Evolutionary conservation across 1,140 invertebrate genomes (phyloP).

Genomic region (Drosophila simulans): DNA sequence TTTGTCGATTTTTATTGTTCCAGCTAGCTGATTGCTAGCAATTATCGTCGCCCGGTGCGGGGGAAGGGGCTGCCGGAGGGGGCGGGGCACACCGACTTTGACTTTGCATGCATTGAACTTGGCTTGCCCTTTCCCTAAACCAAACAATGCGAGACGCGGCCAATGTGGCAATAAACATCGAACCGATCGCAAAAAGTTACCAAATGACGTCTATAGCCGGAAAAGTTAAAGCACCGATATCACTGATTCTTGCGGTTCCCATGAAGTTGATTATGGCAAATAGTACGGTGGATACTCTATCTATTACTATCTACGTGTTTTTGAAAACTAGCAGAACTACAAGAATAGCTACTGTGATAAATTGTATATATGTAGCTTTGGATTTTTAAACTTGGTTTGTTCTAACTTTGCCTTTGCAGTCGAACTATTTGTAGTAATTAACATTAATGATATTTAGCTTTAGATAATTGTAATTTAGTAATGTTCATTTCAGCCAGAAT

Average conservation of each 20-base stretch:
- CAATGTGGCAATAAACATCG: conserved; percentile 35
- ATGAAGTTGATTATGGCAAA: background rate
- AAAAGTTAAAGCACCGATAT: background rate
- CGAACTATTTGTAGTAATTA: too few species aligned
- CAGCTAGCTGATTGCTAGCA: conserved; percentile 62
- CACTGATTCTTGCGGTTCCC: background rate
- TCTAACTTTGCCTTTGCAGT: too few species aligned
- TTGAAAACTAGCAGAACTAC: too few species aligned
- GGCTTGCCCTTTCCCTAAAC: conserved; percentile 35
- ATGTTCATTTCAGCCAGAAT: too few species aligned
- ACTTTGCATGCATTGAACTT: conserved; percentile 61
- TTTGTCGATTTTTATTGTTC: conserved; percentile 56
- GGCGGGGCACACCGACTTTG: conserved; percentile 38
- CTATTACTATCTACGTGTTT: too few species aligned
- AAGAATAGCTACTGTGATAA: too few species aligned
- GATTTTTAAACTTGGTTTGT: too few species aligned
- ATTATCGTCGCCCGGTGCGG: conserved; percentile 43
- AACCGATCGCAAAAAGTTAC: conserved; percentile 24
- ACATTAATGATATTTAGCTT: too few species aligned
- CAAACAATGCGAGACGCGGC: conserved; percentile 38
- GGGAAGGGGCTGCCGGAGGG: background rate
- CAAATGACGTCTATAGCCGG: conserved; percentile 2
- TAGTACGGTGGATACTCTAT: too few species aligned
- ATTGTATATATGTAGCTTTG: too few species aligned
- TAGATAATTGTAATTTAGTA: too few species aligned